phyloP scores from a whole-genome alignment of 2,113 vertebrate genomes.

The Hiodon alosoides region DNA sequence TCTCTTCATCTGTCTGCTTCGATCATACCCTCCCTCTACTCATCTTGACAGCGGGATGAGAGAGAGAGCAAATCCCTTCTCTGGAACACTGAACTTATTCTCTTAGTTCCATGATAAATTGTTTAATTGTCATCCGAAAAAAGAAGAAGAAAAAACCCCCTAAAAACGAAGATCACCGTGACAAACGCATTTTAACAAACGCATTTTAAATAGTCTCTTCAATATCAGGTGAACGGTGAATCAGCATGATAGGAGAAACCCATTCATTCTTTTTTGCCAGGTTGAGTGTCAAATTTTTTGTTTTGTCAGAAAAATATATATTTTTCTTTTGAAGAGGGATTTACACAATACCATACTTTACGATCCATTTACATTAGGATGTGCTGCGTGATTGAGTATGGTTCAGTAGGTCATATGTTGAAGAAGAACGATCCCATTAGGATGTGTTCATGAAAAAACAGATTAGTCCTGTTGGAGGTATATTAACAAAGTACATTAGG shows the following conservation, averaged over 20 bases:
- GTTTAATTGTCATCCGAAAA: not conserved
- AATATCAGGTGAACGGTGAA: not conserved
- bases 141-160: too few relatives aligned
- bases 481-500: not conserved
- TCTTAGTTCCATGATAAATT: not conserved
- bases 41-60: not conserved
- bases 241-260: not conserved
- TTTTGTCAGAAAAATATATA: not conserved
- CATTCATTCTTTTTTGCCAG: not conserved
- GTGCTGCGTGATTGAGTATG: too few relatives aligned
- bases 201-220: not conserved
- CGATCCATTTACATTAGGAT: not conserved
- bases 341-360: not conserved
- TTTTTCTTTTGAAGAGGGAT: not conserved
- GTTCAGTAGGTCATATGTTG: too few relatives aligned
- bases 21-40: not conserved
- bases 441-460: too few relatives aligned
- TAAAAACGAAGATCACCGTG: too few relatives aligned
- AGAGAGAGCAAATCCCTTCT: not conserved
- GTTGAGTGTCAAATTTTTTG: not conserved
- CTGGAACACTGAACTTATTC: conserved; percentile 1
- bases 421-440: too few relatives aligned
- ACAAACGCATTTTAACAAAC: too few relatives aligned
- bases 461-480: not conserved
- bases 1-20: conserved; percentile 2